A percentile compares a stretch with the other conserved stretches of the same genome.
phyloP scores from a whole-genome alignment of 2,797 vertebrate genomes.

The Yasuhikotakia modesta region DNA sequence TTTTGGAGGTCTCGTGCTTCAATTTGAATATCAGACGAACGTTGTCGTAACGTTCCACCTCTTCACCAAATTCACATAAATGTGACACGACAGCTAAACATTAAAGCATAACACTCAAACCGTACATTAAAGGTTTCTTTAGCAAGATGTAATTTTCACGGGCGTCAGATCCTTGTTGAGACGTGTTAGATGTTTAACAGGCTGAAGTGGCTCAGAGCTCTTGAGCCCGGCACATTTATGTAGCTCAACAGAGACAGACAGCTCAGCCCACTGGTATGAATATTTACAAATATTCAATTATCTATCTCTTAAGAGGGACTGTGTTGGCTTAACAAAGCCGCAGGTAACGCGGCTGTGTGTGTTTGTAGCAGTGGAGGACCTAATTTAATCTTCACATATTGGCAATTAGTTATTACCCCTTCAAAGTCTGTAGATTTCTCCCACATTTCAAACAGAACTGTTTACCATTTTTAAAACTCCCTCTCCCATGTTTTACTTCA shows the following conservation, averaged over 20 bases:
- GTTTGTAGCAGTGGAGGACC: background rate
- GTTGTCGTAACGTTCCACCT: background rate
- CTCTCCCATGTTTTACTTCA: background rate
- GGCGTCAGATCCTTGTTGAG: background rate
- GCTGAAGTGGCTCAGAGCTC: slow-evolving; percentile 1
- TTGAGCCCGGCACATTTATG: slow-evolving; percentile 3
- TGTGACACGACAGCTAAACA: background rate
- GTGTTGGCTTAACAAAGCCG: slow-evolving; percentile 7
- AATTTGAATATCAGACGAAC: background rate
- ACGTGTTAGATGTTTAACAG: slow-evolving; percentile 4
- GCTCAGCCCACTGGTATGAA: background rate
- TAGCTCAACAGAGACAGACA: background rate
- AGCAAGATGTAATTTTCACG: background rate
- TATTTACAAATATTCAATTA: background rate
- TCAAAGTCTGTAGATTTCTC: slow-evolving; percentile 6
- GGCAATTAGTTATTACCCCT: background rate
- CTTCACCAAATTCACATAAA: background rate
- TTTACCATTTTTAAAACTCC: background rate
- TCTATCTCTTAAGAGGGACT: background rate
- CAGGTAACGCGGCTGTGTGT: background rate
- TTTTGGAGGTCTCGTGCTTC: background rate
- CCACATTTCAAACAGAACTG: background rate
- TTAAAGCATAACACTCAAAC: background rate
- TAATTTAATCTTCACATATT: slow-evolving; percentile 12
- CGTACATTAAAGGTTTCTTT: slow-evolving; percentile 8